Evolutionary conservation across 2,888 invertebrate genomes (phyloP).

Genomic region (Callinectes sapidus): DNA sequence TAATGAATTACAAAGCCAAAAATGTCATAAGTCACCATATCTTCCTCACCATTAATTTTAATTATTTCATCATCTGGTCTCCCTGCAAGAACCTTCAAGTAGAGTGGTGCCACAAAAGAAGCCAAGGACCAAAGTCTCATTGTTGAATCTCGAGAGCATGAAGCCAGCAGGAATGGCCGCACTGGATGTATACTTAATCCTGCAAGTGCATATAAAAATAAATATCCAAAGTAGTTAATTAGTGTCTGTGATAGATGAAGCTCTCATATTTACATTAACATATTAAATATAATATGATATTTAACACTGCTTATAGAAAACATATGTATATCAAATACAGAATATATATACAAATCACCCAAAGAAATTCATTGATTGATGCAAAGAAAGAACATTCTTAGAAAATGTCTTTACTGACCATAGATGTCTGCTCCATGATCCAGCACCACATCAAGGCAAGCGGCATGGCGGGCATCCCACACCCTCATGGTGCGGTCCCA

Average conservation of each 20-base stretch:
- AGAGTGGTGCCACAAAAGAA: slow-evolving; percentile 75
- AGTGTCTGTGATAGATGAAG: neutral
- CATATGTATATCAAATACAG: no score
- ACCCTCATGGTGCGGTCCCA: slow-evolving; percentile 77
- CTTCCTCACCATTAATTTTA: slow-evolving; percentile 36
- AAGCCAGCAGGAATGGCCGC: slow-evolving; percentile 77
- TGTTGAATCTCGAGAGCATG: slow-evolving; percentile 77
- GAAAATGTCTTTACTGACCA: slow-evolving; percentile 74
- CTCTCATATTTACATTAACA: neutral
- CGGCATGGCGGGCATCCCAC: slow-evolving; percentile 77
- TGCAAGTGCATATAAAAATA: slow-evolving; percentile 68
- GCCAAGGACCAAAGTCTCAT: slow-evolving; percentile 76
- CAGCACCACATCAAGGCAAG: slow-evolving; percentile 75
- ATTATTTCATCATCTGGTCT: slow-evolving; percentile 75
- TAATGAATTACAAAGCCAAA: neutral
- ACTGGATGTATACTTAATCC: slow-evolving; percentile 76
- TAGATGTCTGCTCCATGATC: slow-evolving; percentile 78
- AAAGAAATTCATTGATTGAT: neutral
- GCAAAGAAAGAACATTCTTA: neutral
- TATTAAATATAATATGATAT: no score
- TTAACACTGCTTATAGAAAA: no score
- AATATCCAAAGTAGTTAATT: neutral
- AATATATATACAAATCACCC: no score
- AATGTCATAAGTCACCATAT: neutral
- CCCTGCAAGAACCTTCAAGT: slow-evolving; percentile 75